phyloP scores from a whole-genome alignment of 2,888 invertebrate species.

The Ischnura elegans region DNA sequence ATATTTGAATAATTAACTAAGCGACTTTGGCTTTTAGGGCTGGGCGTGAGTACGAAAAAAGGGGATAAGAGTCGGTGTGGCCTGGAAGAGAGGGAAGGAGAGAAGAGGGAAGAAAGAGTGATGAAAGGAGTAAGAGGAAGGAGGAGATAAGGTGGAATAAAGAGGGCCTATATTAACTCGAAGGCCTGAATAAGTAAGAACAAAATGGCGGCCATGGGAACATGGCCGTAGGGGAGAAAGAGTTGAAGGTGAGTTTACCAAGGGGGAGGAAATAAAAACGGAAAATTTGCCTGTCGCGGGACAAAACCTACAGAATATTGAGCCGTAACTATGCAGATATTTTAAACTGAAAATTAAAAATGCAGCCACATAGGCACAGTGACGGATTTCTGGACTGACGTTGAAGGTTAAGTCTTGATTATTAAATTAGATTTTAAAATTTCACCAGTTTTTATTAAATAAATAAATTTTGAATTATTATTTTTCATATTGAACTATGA shows the following conservation, averaged over 20 bases:
- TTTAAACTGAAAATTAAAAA: no score
- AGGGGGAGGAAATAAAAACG: background rate
- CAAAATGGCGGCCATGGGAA: background rate
- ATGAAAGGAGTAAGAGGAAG: background rate
- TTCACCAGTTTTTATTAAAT: no score
- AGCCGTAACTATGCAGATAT: no score
- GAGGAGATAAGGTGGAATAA: background rate
- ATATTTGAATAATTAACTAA: constrained; percentile 58
- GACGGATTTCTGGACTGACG: no score
- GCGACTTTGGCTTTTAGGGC: constrained; percentile 63
- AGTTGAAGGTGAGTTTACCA: background rate
- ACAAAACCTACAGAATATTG: background rate
- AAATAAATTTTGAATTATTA: no score
- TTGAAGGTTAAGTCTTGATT: no score
- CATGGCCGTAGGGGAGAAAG: background rate
- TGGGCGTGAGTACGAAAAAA: constrained; percentile 13
- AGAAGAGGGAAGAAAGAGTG: background rate
- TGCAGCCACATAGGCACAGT: no score
- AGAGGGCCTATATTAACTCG: constrained; percentile 21
- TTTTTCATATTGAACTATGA: no score
- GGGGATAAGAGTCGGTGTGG: constrained; percentile 33
- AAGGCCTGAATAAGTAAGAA: background rate
- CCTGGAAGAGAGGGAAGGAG: background rate
- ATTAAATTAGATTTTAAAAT: no score
- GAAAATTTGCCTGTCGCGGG: background rate